Base-by-base conservation (phyloP, 2,888 invertebrate species). In the Eristalis intricaria region DNA sequence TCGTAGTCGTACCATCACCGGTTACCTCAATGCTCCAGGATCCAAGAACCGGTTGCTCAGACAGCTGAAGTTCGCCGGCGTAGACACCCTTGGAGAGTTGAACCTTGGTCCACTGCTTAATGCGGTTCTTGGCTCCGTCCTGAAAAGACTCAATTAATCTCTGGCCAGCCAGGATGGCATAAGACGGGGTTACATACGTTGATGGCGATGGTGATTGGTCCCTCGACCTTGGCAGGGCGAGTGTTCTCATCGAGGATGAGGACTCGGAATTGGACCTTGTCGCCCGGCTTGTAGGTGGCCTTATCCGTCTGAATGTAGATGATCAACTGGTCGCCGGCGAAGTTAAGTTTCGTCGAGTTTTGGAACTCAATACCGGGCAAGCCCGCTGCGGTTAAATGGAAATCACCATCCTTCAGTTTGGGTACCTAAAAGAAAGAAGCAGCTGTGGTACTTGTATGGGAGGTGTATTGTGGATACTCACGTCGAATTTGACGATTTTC, bases 281-380 rank as follows among this genome's bases (percentile, higher is more conserved):
- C 96, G 11, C 96, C 96, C 0, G 98, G 98, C 91, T 98, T 97
- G 93, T 98, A 99, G 88, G 98, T 96, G 11, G 97, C 96, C 93
- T 97, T 97, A 93, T 99, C 98, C 0, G 98, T 98, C 92, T 99
- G 98, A 87, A 98, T 95, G 90, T 98, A 97, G 15, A 98, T 95
- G 13, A 97, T 96, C 5, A 90, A 88, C 50, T 89, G 89, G 91
- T 98, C 96, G 85, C 95, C 95, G 60, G 96, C 95, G 93, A 96
- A 97, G 63, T 95, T 94, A 69, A 98, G 92, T 10, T 95, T 94
- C 1, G 96, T 96, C n/a, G 96, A 95, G 87, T 96, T 95, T 63
- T 94, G 94, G 92, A 98, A 98, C 83, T 94, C 94, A 22, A 96
- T 94, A 3, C 97, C 97, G 4, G 96, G 95, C 32, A 95, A 93